Conservation (phyloP, 2,113 vertebrate species). For the Lathamus discolor region DNA sequence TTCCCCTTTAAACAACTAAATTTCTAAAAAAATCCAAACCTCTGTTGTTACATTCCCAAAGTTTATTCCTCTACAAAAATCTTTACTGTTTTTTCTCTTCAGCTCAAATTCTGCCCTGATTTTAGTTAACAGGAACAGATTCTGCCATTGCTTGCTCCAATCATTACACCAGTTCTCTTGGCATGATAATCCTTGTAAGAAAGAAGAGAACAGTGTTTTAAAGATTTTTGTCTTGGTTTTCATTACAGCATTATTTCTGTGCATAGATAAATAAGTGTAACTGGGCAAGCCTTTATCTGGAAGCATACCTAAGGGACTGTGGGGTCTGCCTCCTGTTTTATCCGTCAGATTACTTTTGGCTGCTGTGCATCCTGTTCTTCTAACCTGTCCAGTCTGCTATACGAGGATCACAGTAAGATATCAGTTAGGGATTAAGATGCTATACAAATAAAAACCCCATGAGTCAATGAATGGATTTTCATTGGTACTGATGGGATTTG, state of each 20-base stretch:
- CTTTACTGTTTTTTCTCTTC: neutral
- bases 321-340: neutral
- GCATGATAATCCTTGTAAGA: neutral
- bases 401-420: neutral
- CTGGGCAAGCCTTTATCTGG: neutral
- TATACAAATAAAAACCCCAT: neutral
- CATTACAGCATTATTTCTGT: neutral
- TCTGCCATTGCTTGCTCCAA: neutral
- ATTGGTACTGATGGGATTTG: neutral
- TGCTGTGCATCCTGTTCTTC: neutral
- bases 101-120: neutral
- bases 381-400: neutral
- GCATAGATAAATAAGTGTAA: accelerated
- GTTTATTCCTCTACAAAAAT: neutral
- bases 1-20: neutral
- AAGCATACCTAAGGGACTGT: neutral
- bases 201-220: neutral
- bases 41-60: neutral
- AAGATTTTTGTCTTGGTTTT: neutral
- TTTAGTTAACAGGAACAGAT: neutral
- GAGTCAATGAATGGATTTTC: neutral
- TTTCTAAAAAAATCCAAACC: neutral
- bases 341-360: neutral
- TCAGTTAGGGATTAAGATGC: neutral
- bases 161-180: neutral